Evolutionary conservation across 1,140 invertebrate genomes (phyloP), one percentile per base, ranked within the genome.

Genomic region (Trissolcus basalis): DNA sequence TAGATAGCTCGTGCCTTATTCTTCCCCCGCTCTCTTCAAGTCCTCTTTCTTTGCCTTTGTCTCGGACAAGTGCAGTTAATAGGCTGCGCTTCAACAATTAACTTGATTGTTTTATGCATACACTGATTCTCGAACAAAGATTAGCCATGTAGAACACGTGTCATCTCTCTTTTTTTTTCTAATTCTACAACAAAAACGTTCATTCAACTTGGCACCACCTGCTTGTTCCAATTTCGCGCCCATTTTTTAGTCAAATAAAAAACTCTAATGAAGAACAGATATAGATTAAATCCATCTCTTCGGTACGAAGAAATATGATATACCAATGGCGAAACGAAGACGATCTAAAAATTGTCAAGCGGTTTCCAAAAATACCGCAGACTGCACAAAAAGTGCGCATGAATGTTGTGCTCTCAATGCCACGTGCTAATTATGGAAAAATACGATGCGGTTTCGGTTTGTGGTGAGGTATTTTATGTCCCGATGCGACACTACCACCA

Each of bases 41-140:
- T 51, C 61, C 58, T 33, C 56, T 61, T 60, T 36, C 11, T 45
- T 70, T 27, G 59, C 67, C 76, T 77, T 78, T 60, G 63, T 80
- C 77, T 63, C 71, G 71, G 51, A 65, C 64, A 7, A 44, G 43
- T 11, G n/a, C 11, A 44, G 43, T 13, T 11, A n/a, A 13, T 44
- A 7, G n/a, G 12, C 43, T 44, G n/a, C 13, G 83, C 87, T 86
- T 86, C 84, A 78, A 87, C 87, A 89, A 88, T 89, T 87, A 89
- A 87, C 86, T 87, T 87, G 86, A 87, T 89, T 89, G 86, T 88
- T 87, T 88, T 89, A 87, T 89, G 86, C 86, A 87, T 87, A 86
- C 71, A 83, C 69, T 70, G 76, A 70, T 60, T 73, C 47, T 69
- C 74, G 50, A 77, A 72, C 36, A 39, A 61, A 56, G 50, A 60